These are phyloP conservation scores for Macaca mulatta DNA, from an alignment of 2,113 vertebrate species.

Conservation along the genomic window DNA sequence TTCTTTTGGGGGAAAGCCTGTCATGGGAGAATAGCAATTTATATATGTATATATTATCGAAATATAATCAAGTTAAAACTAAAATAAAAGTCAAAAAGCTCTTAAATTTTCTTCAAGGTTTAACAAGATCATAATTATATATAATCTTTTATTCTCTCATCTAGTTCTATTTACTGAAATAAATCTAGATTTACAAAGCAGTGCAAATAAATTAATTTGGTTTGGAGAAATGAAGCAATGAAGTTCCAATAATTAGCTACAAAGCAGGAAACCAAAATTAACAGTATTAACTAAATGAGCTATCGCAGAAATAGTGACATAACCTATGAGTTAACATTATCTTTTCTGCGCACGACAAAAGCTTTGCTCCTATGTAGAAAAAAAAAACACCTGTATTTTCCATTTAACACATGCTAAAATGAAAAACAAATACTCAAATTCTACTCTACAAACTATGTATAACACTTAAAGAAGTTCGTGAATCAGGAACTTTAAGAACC, in stretches of 20 bases:
- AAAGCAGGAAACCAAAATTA: conserved; percentile 38
- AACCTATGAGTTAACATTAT: not conserved
- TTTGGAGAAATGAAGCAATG: conserved; percentile 29
- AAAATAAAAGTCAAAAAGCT: conserved; percentile 32
- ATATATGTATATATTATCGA: not conserved
- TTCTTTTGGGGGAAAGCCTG: not conserved
- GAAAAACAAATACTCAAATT: not conserved
- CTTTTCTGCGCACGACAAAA: not conserved
- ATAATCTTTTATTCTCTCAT: not conserved
- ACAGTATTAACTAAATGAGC: not conserved
- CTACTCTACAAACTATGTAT: not conserved
- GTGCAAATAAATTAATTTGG: conserved; percentile 32
- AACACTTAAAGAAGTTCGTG: conserved; percentile 21
- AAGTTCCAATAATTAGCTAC: conserved; percentile 34
- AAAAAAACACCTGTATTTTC: not conserved
- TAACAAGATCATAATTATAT: not conserved
- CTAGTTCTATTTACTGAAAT: conserved; percentile 31
- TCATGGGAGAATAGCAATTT: not conserved
- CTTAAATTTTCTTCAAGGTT: not conserved
- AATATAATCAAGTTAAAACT: conserved; percentile 36
- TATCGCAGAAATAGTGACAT: not conserved
- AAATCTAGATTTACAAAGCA: conserved; percentile 44
- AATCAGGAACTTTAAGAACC: not conserved
- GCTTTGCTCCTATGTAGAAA: not conserved
- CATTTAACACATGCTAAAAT: conserved; percentile 6